Conservation (phyloP, 2,888 invertebrate species). For the Cyrtodaria siliqua region DNA sequence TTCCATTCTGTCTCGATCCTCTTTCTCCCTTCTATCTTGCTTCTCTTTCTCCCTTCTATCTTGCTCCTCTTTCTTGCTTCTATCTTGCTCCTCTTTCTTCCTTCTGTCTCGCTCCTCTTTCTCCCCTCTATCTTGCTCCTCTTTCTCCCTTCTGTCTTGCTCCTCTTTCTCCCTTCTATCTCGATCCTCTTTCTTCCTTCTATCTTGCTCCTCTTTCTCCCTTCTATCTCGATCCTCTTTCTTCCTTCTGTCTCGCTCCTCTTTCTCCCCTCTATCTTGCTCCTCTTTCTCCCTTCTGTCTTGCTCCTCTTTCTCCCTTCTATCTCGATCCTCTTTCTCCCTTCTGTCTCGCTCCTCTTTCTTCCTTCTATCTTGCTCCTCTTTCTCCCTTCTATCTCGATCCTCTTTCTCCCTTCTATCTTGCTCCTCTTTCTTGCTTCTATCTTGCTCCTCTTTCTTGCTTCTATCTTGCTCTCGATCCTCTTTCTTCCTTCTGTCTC, state of each 20-base stretch:
- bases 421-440: neutral
- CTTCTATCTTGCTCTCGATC: neutral
- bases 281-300: neutral
- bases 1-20: neutral
- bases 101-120: neutral
- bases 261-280: neutral
- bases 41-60: neutral
- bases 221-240: no score
- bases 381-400: neutral
- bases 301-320: no score
- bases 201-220: no score
- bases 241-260: no score
- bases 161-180: no score
- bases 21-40: neutral
- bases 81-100: no score
- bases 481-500: no score
- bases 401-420: neutral
- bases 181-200: slow-evolving; percentile 5
- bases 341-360: neutral
- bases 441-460: neutral
- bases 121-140: neutral
- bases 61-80: neutral
- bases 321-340: no score
- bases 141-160: neutral
- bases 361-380: neutral